A percentile compares a stretch with the other conserved stretches of the same genome.
Conservation (phyloP, 2,797 vertebrate genomes). For the Rhinatrema bivittatum region DNA sequence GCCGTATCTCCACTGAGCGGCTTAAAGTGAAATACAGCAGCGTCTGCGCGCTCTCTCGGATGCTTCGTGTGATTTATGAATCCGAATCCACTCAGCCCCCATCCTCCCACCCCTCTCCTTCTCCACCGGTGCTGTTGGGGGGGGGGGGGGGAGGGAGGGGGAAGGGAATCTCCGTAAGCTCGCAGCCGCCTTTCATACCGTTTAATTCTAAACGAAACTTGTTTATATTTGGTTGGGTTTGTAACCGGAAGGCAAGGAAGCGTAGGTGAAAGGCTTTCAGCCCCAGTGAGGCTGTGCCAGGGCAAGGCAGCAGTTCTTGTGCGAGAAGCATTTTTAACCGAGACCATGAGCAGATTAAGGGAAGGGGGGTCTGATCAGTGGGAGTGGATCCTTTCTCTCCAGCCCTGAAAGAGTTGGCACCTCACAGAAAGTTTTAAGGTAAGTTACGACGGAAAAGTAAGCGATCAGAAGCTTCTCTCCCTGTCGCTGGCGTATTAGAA, state of each 20-base stretch:
- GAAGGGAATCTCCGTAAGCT: too few species aligned
- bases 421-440: slow-evolving; percentile 37
- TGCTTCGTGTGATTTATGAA: slow-evolving; percentile 35
- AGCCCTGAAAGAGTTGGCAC: slow-evolving; percentile 41
- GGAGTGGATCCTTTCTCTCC: slow-evolving; percentile 48
- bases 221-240: slow-evolving; percentile 51
- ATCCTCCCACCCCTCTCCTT: too few species aligned
- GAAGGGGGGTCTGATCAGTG: slow-evolving; percentile 61
- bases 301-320: slow-evolving; percentile 48
- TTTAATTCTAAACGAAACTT: slow-evolving; percentile 65
- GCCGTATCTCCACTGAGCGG: slow-evolving; percentile 42
- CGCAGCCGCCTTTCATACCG: slow-evolving; percentile 57
- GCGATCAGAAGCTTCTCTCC: slow-evolving; percentile 25
- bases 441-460: slow-evolving; percentile 45
- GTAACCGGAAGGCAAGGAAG: slow-evolving; percentile 47
- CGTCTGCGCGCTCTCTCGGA: slow-evolving; percentile 29
- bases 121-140: slow-evolving; percentile 39
- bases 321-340: slow-evolving; percentile 71
- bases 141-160: too few species aligned
- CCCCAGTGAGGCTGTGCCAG: slow-evolving; percentile 63
- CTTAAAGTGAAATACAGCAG: slow-evolving; percentile 41
- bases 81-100: slow-evolving; percentile 38
- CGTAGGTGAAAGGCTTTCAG: slow-evolving; percentile 63
- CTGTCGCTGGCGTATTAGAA: too few species aligned
- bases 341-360: slow-evolving; percentile 65